phyloP scores from a whole-genome alignment of 2,113 vertebrate species.

The Amblyopsis rosae region DNA sequence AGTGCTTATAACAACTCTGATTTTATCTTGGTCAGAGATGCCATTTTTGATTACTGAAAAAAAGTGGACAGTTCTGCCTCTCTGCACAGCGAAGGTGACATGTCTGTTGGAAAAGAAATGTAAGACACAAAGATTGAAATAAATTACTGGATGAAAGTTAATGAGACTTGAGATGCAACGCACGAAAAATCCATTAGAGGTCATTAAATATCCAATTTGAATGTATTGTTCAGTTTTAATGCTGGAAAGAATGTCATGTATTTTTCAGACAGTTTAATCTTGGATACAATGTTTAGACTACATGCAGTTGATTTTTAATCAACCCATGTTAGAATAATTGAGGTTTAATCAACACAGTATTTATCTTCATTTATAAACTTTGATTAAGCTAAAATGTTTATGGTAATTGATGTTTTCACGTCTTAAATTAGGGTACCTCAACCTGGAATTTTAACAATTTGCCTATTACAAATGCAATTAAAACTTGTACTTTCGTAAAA shows the following conservation, averaged over 20 bases:
- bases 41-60: too few species aligned
- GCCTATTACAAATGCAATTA: neutral
- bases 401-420: neutral
- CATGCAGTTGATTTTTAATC: neutral
- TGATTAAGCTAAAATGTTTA: neutral
- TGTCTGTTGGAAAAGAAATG: slow-evolving; percentile 31
- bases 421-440: neutral
- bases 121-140: slow-evolving; percentile 11
- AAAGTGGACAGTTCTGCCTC: slow-evolving; percentile 16
- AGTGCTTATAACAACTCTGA: too few species aligned
- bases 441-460: neutral
- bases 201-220: slow-evolving; percentile 29
- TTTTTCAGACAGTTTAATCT: slow-evolving; percentile 9
- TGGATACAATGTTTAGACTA: slow-evolving; percentile 10
- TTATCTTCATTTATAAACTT: neutral
- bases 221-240: slow-evolving; percentile 28
- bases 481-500: too few species aligned
- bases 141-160: slow-evolving; percentile 29
- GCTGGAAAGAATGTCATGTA: neutral
- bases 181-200: slow-evolving; percentile 25
- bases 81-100: slow-evolving; percentile 19
- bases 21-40: too few species aligned
- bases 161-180: slow-evolving; percentile 35
- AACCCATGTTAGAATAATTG: neutral
- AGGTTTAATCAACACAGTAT: neutral